Evolutionary conservation across 2,888 invertebrate species (phyloP).

Genomic region (Nomada ruficornis): DNA sequence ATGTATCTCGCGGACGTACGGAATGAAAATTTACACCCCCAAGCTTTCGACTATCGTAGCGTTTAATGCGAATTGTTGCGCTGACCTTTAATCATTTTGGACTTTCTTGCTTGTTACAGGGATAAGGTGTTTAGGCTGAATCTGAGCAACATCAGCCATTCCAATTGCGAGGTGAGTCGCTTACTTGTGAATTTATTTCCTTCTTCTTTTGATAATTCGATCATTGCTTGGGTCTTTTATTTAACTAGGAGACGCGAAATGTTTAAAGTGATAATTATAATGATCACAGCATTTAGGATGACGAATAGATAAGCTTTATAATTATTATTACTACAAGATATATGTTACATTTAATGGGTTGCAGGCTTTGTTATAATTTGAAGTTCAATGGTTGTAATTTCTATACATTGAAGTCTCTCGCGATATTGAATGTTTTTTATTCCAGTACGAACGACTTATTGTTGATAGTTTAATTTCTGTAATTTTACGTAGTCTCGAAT

Average conservation of each 20-base stretch:
- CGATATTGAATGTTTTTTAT: background rate
- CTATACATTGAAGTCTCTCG: background rate
- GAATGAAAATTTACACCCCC: slow-evolving; percentile 65
- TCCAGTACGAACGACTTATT: background rate
- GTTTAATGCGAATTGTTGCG: slow-evolving; percentile 55
- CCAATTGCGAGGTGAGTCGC: slow-evolving; percentile 92
- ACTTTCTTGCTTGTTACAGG: slow-evolving; percentile 87
- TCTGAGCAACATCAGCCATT: slow-evolving; percentile 94
- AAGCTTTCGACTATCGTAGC: slow-evolving; percentile 46
- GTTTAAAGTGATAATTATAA: too few relatives aligned
- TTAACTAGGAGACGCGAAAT: background rate
- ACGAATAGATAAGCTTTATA: too few relatives aligned
- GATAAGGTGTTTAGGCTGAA: slow-evolving; percentile 93
- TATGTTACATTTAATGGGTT: too few relatives aligned
- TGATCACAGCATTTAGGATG: too few relatives aligned
- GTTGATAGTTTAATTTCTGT: slow-evolving; percentile 3
- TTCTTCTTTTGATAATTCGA: background rate
- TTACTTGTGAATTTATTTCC: too few relatives aligned
- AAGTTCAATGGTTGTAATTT: background rate
- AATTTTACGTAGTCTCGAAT: slow-evolving; percentile 26
- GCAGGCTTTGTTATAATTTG: too few relatives aligned
- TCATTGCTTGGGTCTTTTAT: background rate
- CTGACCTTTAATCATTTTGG: slow-evolving; percentile 15
- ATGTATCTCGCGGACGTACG: slow-evolving; percentile 62
- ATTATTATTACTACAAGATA: too few relatives aligned